Evolutionary conservation across 2,113 vertebrate genomes (phyloP).

Genomic region (Lasiurus cinereus): DNA sequence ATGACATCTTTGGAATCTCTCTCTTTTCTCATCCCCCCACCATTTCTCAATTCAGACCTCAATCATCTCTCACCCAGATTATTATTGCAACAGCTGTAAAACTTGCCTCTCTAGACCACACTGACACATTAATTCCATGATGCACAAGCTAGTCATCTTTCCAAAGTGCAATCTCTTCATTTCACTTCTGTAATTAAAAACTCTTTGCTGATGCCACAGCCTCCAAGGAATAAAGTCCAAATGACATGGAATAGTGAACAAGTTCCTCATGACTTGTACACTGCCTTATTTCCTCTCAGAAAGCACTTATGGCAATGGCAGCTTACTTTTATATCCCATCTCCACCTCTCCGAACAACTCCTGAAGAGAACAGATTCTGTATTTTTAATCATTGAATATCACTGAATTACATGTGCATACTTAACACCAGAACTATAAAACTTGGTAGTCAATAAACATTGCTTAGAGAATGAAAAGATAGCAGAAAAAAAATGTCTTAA

Average conservation of each 20-base stretch:
- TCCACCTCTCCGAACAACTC: neutral
- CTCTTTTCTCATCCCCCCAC: neutral
- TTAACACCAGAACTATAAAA: neutral
- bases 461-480: neutral
- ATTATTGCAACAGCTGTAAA: neutral
- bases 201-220: rapidly evolving
- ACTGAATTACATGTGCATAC: neutral
- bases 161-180: neutral
- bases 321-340: neutral
- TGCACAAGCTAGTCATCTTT: neutral
- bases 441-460: neutral
- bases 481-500: neutral
- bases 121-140: neutral
- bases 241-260: neutral
- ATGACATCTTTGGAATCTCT: neutral
- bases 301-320: neutral
- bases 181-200: neutral
- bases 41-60: neutral
- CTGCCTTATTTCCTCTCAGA: neutral
- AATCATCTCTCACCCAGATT: neutral
- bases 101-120: neutral
- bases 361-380: neutral
- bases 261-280: neutral
- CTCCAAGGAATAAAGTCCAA: neutral
- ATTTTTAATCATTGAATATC: neutral